phyloP scores from a whole-genome alignment of 2,888 invertebrate species.

The Tachina fera region DNA sequence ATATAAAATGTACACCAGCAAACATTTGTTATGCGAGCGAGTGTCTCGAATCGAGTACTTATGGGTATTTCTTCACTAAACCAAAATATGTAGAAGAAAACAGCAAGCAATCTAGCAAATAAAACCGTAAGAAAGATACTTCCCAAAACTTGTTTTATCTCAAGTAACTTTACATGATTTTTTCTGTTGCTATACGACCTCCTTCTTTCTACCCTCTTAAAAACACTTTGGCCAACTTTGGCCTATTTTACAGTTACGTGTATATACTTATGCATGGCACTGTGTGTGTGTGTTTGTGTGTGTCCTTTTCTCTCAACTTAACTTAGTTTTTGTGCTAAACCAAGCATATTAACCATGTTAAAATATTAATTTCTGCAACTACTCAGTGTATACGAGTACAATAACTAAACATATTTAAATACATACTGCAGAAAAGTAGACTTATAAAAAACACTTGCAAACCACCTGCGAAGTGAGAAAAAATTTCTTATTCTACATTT shows the following conservation, averaged over 20 bases:
- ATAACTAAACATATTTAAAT: constrained; percentile 30
- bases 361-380: constrained; percentile 74
- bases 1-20: too few relatives aligned
- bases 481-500: constrained; percentile 42
- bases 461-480: constrained; percentile 6
- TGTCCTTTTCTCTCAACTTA: constrained; percentile 12
- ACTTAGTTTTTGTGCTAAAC: constrained; percentile 75
- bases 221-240: constrained; percentile 15
- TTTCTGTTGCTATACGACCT: constrained; percentile 1
- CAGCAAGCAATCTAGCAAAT: not conserved
- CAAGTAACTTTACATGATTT: constrained; percentile 49
- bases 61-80: not conserved
- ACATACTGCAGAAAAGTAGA: constrained; percentile 6
- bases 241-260: constrained; percentile 25
- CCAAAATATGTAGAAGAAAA: not conserved
- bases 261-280: not conserved
- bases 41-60: not conserved
- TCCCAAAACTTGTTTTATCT: constrained; percentile 11
- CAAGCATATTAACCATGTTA: constrained; percentile 80
- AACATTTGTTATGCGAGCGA: too few relatives aligned
- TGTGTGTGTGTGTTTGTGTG: not conserved
- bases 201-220: not conserved
- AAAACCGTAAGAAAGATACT: not conserved
- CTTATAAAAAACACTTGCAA: constrained; percentile 1
- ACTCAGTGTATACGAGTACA: constrained; percentile 3